Conservation (phyloP, 1,140 invertebrate genomes). For the Hydropsyche tenuis region DNA sequence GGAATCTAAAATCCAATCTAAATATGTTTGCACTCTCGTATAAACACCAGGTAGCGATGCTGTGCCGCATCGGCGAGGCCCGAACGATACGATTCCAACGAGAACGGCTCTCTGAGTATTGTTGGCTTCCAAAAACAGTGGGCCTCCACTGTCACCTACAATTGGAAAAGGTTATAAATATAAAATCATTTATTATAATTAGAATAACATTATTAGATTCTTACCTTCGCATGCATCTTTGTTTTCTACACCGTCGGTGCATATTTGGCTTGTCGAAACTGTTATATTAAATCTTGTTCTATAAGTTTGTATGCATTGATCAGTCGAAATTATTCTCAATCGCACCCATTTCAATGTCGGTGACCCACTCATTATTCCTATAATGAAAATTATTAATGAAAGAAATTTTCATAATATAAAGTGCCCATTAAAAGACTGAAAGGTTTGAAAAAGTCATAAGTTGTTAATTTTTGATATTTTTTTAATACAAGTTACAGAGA, state of each 20-base stretch:
- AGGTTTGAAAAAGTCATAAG: too few species aligned
- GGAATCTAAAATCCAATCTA: slow-evolving; percentile 54
- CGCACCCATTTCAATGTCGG: slow-evolving; percentile 56
- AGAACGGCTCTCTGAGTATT: slow-evolving; percentile 38
- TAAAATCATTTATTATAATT: too few species aligned
- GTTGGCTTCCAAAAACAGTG: slow-evolving; percentile 42
- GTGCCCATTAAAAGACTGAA: too few species aligned
- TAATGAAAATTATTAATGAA: background rate
- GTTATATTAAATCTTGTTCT: slow-evolving; percentile 53
- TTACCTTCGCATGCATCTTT: slow-evolving; percentile 57
- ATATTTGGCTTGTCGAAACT: slow-evolving; percentile 59
- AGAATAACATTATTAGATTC: slow-evolving; percentile 8
- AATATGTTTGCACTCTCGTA: slow-evolving; percentile 54
- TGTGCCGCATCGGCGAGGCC: slow-evolving; percentile 44
- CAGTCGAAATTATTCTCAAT: slow-evolving; percentile 58
- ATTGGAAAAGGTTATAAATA: too few species aligned
- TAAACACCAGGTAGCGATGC: slow-evolving; percentile 56
- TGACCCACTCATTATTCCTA: slow-evolving; percentile 42
- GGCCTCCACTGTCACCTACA: slow-evolving; percentile 49
- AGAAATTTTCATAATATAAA: too few species aligned
- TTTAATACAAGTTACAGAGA: too few species aligned
- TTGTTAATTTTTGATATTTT: too few species aligned
- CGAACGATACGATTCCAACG: slow-evolving; percentile 49
- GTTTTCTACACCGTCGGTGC: slow-evolving; percentile 60
- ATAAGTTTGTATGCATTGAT: slow-evolving; percentile 56